A percentile compares a stretch with the other conserved stretches of the same genome.
phyloP scores from a whole-genome alignment of 2,797 vertebrate genomes.

The Limosa lapponica region DNA sequence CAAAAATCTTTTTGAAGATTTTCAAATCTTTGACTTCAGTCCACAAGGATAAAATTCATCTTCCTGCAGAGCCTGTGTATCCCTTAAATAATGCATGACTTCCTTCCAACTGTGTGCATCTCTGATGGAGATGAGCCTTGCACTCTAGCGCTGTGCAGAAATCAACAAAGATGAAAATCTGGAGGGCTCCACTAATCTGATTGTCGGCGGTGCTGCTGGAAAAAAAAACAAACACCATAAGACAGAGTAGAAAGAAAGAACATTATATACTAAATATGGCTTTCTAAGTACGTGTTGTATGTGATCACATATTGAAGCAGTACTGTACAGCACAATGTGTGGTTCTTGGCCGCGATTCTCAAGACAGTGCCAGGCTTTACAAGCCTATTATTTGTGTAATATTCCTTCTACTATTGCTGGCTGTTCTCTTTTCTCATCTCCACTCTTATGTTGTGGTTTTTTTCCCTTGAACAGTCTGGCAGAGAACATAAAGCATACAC shows the following conservation, averaged over 20 bases:
- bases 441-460: neutral
- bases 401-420: neutral
- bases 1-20: no score
- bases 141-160: neutral
- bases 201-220: neutral
- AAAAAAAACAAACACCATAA: neutral
- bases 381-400: constrained; percentile 46
- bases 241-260: neutral
- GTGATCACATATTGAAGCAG: neutral
- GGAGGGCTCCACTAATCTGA: neutral
- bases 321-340: neutral
- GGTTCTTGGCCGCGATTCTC: neutral
- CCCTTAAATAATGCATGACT: neutral
- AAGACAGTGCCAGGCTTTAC: neutral
- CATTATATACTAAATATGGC: neutral
- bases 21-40: neutral
- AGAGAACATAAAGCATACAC: neutral
- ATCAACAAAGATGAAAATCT: neutral
- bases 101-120: neutral
- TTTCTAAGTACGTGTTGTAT: constrained; percentile 2
- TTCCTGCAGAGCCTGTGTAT: neutral
- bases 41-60: neutral
- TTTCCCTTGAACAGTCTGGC: neutral
- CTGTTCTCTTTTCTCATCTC: neutral
- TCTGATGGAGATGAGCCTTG: neutral